These are phyloP conservation scores for Zele albiditarsus DNA, from an alignment of 2,888 invertebrate genomes.

Conservation along the genomic window DNA sequence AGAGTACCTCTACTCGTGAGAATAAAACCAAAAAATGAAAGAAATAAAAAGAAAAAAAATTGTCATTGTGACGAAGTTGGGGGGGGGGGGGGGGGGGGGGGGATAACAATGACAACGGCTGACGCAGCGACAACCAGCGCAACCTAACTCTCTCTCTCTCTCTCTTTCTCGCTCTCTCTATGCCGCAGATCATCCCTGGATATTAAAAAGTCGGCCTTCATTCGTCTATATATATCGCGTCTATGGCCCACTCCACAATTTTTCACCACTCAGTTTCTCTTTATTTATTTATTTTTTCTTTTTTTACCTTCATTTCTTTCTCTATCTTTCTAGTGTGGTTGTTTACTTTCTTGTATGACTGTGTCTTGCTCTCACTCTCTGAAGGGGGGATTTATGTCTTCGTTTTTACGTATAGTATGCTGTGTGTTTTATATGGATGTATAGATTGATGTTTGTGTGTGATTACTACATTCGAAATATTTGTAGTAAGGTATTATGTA, in stretches of 20 bases:
- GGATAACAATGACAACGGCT: constrained; percentile 72
- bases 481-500: constrained; percentile 22
- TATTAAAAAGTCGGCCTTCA: constrained; percentile 72
- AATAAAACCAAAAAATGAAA: constrained; percentile 4
- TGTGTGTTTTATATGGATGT: constrained; percentile 37
- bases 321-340: neutral
- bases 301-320: constrained; percentile 28
- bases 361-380: constrained; percentile 40
- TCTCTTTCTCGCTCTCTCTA: constrained; percentile 51
- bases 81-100: constrained; percentile 19
- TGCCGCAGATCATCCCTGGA: constrained; percentile 72
- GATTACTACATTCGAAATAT: constrained; percentile 26
- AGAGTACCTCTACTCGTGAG: constrained; percentile 62
- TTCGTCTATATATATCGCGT: constrained; percentile 52
- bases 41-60: constrained; percentile 72
- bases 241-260: constrained; percentile 46
- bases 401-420: constrained; percentile 31
- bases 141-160: neutral
- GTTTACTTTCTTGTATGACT: constrained; percentile 1
- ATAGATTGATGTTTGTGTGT: constrained; percentile 17
- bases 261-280: constrained; percentile 19
- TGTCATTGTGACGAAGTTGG: constrained; percentile 71
- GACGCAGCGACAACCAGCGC: constrained; percentile 66
- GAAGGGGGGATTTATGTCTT: too few species aligned
- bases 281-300: constrained; percentile 30